Evolutionary conservation across 2,797 vertebrate species (phyloP), one percentile per base, ranked within the genome.

Genomic region (Cuniculus paca): DNA sequence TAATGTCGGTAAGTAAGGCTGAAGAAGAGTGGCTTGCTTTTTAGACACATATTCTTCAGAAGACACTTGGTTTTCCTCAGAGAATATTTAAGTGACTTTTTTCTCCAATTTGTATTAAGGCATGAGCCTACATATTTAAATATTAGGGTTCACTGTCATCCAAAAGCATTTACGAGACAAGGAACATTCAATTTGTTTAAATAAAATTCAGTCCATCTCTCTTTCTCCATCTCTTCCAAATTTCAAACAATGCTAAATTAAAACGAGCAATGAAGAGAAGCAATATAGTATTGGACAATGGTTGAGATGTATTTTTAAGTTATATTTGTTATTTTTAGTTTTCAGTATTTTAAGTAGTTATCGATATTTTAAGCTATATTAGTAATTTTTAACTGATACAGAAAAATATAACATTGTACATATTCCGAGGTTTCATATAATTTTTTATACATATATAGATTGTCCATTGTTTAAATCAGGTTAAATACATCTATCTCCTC

Each of bases 261-360:
- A n/a, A 39, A 70, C 39, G 52, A 79, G 63, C 50, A 88, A 96
- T 84, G 34, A 88, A 88, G 34, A 77, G 17, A 70, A 42, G 50
- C 45, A 34, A 9, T 63, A 88, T 58, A 91, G 56, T 14, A 42
- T 2, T 78, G 20, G 26, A 87, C 70, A 63, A 45, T 85, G 24
- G 39, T 61, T 9, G 14, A 72, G 84, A 89, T 31, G 11, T 74
- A 39, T 45, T 74, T 60, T 48, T 75, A 48, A 75, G 74, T 48
- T 48, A 48, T 14, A 65, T 5, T 9, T 26, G 58, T 60, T 60
- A 60, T 60, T 28, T 60, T 28, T 60, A 28, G 9, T 26, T 60
- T 28, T 60, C 58, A 60, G 58, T 28, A 60, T 28, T 26, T 60
- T 60, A 60, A 60, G 58, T 60, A 60, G 26, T 28, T 26, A 28